phyloP scores from a whole-genome alignment of 2,797 vertebrate genomes.

The Oophaga sylvatica region DNA sequence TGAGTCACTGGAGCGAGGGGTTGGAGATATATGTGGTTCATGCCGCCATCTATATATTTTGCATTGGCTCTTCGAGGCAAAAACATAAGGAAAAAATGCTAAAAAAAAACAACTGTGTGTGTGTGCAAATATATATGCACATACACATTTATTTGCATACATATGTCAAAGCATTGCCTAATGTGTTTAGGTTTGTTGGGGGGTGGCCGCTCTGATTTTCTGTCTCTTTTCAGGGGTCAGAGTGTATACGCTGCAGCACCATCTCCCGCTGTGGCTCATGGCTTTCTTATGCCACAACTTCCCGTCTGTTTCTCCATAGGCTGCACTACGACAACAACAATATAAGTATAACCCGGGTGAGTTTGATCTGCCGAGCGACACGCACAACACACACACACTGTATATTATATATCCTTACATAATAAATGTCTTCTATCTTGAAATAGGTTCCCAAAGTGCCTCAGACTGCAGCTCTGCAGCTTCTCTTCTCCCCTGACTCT shows the following conservation, averaged over 20 bases:
- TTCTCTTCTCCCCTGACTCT: constrained; percentile 89
- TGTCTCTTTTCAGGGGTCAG: constrained; percentile 71
- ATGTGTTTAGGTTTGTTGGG: not conserved
- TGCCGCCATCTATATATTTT: not conserved
- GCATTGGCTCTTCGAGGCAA: not conserved
- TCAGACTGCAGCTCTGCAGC: constrained; percentile 78
- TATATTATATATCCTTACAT: too few species aligned
- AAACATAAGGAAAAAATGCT: too few species aligned
- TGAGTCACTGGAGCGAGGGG: not conserved
- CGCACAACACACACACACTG: too few species aligned
- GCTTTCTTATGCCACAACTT: constrained; percentile 83
- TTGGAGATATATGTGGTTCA: not conserved
- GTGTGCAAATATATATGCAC: too few species aligned
- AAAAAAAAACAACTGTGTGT: too few species aligned
- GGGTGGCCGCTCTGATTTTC: not conserved
- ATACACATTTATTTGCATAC: too few species aligned
- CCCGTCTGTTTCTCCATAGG: constrained; percentile 82
- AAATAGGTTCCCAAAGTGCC: constrained; percentile 79
- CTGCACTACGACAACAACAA: constrained; percentile 71
- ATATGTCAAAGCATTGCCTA: not conserved
- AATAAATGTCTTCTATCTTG: not conserved
- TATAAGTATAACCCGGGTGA: constrained; percentile 83
- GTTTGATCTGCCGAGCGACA: constrained; percentile 26
- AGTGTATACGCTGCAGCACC: constrained; percentile 88
- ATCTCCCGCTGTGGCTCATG: constrained; percentile 88